Conservation (phyloP, 2,797 vertebrate genomes). For the Harpagifer antarcticus region DNA sequence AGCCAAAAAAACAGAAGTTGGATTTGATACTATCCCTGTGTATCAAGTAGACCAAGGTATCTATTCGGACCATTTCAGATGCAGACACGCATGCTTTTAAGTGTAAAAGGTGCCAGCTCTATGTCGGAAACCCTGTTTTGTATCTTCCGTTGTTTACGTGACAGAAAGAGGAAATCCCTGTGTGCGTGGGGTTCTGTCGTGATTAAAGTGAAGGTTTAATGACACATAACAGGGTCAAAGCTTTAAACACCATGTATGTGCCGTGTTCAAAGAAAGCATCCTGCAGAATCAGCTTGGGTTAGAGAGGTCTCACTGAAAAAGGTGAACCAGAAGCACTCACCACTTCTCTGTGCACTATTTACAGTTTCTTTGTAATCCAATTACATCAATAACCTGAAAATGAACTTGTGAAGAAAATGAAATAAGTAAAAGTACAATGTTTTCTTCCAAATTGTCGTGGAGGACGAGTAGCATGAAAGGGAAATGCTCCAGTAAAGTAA, state of each 20-base stretch:
- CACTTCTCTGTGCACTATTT: slow-evolving; percentile 61
- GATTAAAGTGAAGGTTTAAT: slow-evolving; percentile 49
- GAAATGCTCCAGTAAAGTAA: too few relatives aligned
- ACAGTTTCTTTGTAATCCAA: slow-evolving; percentile 47
- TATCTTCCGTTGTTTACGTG: slow-evolving; percentile 27
- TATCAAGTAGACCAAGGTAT: slow-evolving; percentile 11
- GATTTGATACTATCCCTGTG: too few relatives aligned
- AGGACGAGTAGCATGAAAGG: too few relatives aligned
- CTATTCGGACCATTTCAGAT: slow-evolving; percentile 15
- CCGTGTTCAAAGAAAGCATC: slow-evolving; percentile 27
- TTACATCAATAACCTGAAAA: too few relatives aligned
- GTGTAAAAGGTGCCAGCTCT: slow-evolving; percentile 36
- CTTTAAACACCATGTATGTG: slow-evolving; percentile 21
- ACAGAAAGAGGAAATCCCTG: slow-evolving; percentile 52
- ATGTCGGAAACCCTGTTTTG: slow-evolving; percentile 57
- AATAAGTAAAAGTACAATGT: too few relatives aligned
- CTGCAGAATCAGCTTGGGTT: slow-evolving; percentile 21
- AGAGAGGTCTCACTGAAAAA: slow-evolving; percentile 2
- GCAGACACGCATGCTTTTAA: slow-evolving; percentile 13
- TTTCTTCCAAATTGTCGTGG: too few relatives aligned
- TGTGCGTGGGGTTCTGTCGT: slow-evolving; percentile 25
- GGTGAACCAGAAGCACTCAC: slow-evolving; percentile 17
- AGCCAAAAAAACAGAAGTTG: background rate
- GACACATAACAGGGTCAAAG: slow-evolving; percentile 42
- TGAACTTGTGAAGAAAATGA: too few relatives aligned